Conservation (phyloP, 2,113 vertebrate genomes). For the Zapus hudsonius region DNA sequence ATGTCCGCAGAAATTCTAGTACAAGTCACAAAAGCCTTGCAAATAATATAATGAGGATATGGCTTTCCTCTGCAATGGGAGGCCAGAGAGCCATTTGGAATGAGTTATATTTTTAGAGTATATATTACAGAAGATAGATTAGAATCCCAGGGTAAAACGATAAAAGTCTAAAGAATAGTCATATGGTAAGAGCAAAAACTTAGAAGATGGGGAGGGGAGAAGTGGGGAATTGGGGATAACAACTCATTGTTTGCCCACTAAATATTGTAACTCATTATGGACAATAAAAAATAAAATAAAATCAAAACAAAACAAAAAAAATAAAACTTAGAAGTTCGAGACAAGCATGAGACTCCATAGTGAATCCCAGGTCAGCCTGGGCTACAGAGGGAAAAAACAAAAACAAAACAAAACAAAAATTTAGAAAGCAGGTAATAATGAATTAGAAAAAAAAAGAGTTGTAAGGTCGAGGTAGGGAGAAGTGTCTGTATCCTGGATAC, state of each 20-base stretch:
- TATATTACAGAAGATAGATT: background rate
- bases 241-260: no score
- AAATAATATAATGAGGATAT: accelerated
- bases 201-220: no score
- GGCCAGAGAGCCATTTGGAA: background rate
- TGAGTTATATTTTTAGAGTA: background rate
- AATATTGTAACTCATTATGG: no score
- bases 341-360: no score
- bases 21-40: background rate
- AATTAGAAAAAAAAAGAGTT: no score
- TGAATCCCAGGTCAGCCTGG: no score
- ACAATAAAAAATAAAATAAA: no score
- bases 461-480: background rate
- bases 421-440: background rate
- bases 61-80: background rate
- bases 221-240: no score
- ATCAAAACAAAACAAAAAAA: no score
- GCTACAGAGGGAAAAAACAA: no score
- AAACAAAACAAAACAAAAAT: no score
- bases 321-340: no score
- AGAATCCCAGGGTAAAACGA: background rate
- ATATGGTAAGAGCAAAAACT: background rate
- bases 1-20: background rate
- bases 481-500: background rate
- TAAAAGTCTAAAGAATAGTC: background rate